Evolutionary conservation across 2,888 invertebrate species (phyloP).

Genomic region (Antitype chi): DNA sequence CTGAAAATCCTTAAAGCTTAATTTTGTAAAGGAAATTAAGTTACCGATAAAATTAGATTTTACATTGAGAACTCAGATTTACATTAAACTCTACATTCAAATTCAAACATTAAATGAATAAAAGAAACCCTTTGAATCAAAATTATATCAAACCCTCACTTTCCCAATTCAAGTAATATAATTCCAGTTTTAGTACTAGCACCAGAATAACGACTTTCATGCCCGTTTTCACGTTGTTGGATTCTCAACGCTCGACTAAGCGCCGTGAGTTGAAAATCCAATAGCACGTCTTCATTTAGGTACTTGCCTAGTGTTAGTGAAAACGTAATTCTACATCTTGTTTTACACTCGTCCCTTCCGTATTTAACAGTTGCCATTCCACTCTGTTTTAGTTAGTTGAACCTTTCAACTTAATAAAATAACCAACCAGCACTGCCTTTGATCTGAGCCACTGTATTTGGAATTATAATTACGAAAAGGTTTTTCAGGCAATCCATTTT

Average conservation of each 20-base stretch:
- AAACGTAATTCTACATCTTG: constrained; percentile 6
- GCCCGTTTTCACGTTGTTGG: background rate
- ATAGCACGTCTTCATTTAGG: background rate
- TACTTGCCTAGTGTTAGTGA: background rate
- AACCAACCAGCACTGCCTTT: constrained; percentile 27
- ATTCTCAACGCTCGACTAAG: background rate
- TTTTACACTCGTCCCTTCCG: constrained; percentile 27
- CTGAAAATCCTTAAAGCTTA: background rate
- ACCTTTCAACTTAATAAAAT: constrained; percentile 45
- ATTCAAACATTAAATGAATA: constrained; percentile 17
- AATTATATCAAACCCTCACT: constrained; percentile 12
- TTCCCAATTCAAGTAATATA: constrained; percentile 8
- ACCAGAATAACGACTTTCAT: background rate
- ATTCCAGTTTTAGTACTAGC: constrained; percentile 34
- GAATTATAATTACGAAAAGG: constrained; percentile 33
- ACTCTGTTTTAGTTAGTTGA: constrained; percentile 45
- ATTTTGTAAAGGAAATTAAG: background rate
- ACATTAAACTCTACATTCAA: background rate
- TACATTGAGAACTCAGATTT: background rate
- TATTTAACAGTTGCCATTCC: constrained; percentile 27
- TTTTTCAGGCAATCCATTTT: constrained; percentile 5
- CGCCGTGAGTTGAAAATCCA: background rate
- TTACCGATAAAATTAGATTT: background rate
- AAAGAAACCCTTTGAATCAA: constrained; percentile 32
- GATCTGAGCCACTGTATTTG: constrained; percentile 40